Conservation (phyloP, 2,797 vertebrate genomes). For the Acipenser ruthenus region DNA sequence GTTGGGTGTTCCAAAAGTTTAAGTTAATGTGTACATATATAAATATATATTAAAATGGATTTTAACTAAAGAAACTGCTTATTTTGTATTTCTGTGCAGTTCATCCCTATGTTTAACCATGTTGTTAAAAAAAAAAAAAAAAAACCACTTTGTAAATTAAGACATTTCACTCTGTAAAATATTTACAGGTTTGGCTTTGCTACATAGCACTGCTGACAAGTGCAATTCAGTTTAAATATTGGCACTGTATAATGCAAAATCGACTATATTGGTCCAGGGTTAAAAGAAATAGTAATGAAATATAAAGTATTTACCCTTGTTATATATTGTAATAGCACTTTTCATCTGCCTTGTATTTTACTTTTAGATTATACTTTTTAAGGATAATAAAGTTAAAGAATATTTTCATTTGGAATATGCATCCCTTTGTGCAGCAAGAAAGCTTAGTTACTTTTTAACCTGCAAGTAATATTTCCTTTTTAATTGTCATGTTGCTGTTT, state of each 20-base stretch:
- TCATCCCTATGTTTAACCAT: conserved; percentile 27
- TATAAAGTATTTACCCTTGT: conserved; percentile 17
- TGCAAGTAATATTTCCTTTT: too few relatives aligned
- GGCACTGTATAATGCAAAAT: too few relatives aligned
- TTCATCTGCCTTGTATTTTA: conserved; percentile 22
- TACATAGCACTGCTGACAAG: not conserved
- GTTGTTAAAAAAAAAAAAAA: conserved; percentile 28
- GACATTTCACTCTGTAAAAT: conserved; percentile 26
- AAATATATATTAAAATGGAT: conserved; percentile 57
- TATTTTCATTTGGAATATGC: not conserved
- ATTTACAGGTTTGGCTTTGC: conserved; percentile 1
- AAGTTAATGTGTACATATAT: conserved; percentile 59
- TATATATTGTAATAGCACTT: conserved; percentile 22
- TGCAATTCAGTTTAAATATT: not conserved
- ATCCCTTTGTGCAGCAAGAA: conserved; percentile 11
- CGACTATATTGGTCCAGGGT: too few relatives aligned
- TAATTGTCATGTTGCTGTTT: not conserved
- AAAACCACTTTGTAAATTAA: conserved; percentile 34
- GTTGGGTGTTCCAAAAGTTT: conserved; percentile 52
- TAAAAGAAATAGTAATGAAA: conserved; percentile 9
- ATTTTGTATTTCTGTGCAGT: conserved; percentile 41
- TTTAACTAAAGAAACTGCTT: conserved; percentile 53
- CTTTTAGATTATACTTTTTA: conserved; percentile 19
- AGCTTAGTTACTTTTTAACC: not conserved
- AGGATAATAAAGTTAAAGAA: conserved; percentile 21